Percentiles rank a stretch among this genome's conserved stretches.
phyloP scores from a whole-genome alignment of 2,113 vertebrate genomes.

The Sclerurus mexicanus region DNA sequence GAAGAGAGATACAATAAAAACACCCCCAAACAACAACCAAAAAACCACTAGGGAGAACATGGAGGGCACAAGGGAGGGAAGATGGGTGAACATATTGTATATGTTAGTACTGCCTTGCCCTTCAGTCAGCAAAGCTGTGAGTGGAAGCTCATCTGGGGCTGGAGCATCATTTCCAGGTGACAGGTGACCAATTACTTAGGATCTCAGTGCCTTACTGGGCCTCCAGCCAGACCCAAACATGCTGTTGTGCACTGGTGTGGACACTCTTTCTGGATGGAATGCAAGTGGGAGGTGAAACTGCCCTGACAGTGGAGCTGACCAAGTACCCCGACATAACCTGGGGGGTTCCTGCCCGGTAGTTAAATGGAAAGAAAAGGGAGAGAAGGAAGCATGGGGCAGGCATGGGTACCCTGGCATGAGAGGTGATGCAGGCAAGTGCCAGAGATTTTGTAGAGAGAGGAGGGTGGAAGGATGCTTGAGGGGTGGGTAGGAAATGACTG shows the following conservation, averaged over 20 bases:
- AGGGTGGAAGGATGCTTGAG: background rate
- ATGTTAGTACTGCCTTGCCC: background rate
- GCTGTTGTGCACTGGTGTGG: background rate
- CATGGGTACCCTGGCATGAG: background rate
- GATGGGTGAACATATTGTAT: background rate
- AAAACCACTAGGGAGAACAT: background rate
- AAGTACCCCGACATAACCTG: background rate
- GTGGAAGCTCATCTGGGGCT: background rate
- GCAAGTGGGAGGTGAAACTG: background rate
- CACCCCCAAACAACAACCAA: background rate
- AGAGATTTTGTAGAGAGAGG: background rate
- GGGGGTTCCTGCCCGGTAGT: background rate
- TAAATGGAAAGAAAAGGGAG: background rate
- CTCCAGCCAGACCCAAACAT: background rate
- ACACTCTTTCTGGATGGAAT: background rate
- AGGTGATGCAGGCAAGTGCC: background rate
- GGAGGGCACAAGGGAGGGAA: background rate
- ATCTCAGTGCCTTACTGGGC: background rate
- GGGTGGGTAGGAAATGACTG: background rate
- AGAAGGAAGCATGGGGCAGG: background rate
- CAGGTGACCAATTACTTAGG: background rate
- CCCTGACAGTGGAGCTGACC: background rate
- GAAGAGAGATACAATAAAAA: background rate
- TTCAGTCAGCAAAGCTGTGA: background rate
- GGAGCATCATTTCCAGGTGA: background rate